phyloP scores from a whole-genome alignment of 2,797 vertebrate species.

The Mastacembelus armatus region DNA sequence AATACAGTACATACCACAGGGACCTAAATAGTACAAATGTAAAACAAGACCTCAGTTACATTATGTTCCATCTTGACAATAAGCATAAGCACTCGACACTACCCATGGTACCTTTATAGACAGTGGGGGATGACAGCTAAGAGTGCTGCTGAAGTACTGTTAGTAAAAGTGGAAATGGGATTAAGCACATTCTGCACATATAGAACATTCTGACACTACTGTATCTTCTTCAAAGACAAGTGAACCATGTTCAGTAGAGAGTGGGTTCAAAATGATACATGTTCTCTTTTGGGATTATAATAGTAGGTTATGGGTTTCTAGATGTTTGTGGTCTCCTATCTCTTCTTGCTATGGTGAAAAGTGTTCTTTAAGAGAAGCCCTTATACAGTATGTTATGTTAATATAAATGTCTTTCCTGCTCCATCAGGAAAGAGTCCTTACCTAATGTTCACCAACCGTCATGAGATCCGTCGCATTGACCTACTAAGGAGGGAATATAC shows the following conservation, averaged over 20 bases:
- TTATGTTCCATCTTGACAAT: constrained; percentile 20
- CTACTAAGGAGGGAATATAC: constrained; percentile 93
- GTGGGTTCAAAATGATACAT: constrained; percentile 5
- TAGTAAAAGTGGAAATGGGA: too few relatives aligned
- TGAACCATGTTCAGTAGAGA: too few relatives aligned
- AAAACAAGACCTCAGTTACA: constrained; percentile 26
- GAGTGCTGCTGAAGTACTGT: background rate
- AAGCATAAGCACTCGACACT: constrained; percentile 10
- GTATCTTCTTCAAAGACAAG: background rate
- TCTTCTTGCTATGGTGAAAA: background rate
- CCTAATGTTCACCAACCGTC: constrained; percentile 97
- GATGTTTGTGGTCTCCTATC: too few relatives aligned
- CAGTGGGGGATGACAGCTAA: constrained; percentile 9
- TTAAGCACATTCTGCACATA: background rate
- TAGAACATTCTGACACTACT: background rate
- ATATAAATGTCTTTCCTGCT: constrained; percentile 1
- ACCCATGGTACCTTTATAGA: background rate
- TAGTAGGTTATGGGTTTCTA: too few relatives aligned
- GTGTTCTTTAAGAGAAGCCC: background rate
- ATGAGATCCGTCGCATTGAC: constrained; percentile 95
- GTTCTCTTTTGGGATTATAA: background rate
- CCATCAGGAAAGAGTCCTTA: constrained; percentile 91
- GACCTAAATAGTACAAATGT: constrained; percentile 42
- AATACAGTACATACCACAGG: constrained; percentile 50
- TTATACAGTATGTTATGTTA: background rate